Base-by-base conservation (phyloP, 2,888 invertebrate genomes). In the Ephialtes manifestator region DNA sequence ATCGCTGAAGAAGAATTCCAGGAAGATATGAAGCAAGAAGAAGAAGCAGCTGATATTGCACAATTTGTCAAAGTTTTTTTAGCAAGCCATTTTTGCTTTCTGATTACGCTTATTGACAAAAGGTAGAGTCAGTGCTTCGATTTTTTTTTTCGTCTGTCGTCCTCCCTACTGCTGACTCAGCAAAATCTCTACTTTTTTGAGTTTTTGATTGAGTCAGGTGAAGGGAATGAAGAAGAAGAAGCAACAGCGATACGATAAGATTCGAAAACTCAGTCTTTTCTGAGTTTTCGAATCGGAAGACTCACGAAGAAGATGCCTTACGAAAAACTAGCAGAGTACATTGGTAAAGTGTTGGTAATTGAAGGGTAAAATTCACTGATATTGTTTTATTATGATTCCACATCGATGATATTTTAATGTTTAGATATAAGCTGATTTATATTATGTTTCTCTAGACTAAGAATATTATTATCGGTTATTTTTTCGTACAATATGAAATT, bases 131-230 rank as follows among this genome's bases (percentile, higher is more conserved):
- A 83, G 86, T 81, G 86, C 24, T 46, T 77, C 24, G 10, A 53
- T 63, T 63, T 46, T 35, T 15, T 58, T 15, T 11, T 77, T 70
- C 18, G 67, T 68, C 53, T 70, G 13, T 8, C 31, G 28, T 1
- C 15, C 31, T 20, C 15, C 28, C 58, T 31, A 18, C 18, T 39
- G 51, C n/a, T 11, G 63, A 31, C 76, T 81, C 58, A 58, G 79
- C 72, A 13, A 85, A 84, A 81, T 81, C 51, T 79, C 82, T n/a
- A 48, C 10, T 68, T 39, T 88, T 84, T 86, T 53, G 81, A 80
- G 85, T 70, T 75, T 81, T 85, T 83, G 13, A 55, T 55, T 46
- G 80, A 77, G 77, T 84, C 70, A 24, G 55, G 78, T 46, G 65
- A 71, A 60, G 15, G 46, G 28, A 55, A 24, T 67, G 46, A 24